phyloP scores from a whole-genome alignment of 2,888 invertebrate species.

The Platerodrilus igneus region DNA sequence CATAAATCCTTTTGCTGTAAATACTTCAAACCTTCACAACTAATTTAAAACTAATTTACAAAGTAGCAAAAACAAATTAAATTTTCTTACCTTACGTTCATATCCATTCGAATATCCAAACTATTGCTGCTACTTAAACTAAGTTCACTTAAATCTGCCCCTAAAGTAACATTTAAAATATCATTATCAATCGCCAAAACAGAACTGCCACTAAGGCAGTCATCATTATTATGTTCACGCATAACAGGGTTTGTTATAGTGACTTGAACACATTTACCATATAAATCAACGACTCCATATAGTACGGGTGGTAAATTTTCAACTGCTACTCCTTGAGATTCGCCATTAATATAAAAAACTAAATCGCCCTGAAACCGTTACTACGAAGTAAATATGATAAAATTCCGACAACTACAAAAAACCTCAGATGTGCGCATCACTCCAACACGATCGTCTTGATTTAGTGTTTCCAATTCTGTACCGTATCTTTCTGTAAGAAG shows the following conservation, averaged over 20 bases:
- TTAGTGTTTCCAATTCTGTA: constrained; percentile 74
- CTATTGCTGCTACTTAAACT: constrained; percentile 48
- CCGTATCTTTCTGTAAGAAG: constrained; percentile 81
- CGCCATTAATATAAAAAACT: constrained; percentile 83
- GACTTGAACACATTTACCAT: constrained; percentile 79
- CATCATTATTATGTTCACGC: constrained; percentile 48
- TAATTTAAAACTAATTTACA: no score
- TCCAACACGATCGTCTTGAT: constrained; percentile 78
- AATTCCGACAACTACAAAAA: constrained; percentile 30
- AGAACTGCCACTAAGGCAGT: constrained; percentile 48
- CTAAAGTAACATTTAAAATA: constrained; percentile 46
- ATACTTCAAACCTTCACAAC: no score
- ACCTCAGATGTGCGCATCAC: constrained; percentile 77
- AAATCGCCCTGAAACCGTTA: constrained; percentile 62
- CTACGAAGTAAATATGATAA: constrained; percentile 6
- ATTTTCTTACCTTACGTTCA: constrained; percentile 43
- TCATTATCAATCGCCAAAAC: constrained; percentile 48
- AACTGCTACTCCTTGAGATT: constrained; percentile 83
- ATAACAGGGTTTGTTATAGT: constrained; percentile 52
- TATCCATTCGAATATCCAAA: constrained; percentile 48
- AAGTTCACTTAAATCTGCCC: constrained; percentile 46
- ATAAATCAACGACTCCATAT: constrained; percentile 75
- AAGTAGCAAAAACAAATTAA: no score
- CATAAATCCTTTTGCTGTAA: no score
- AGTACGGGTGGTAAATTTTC: constrained; percentile 68